phyloP scores from a whole-genome alignment of 2,797 vertebrate genomes.

The Megalops cyprinoides region DNA sequence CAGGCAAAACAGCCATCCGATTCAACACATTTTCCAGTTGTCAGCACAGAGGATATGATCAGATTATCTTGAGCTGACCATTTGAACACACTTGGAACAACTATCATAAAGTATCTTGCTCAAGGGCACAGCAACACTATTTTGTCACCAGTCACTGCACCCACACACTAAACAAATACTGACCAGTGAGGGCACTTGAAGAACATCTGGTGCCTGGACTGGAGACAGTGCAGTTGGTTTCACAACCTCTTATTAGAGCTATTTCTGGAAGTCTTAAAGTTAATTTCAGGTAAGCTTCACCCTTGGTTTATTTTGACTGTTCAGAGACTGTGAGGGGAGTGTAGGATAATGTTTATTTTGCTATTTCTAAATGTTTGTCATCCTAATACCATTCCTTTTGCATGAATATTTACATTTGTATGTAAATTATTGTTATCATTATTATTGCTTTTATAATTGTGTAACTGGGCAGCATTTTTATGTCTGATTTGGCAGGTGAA shows the following conservation, averaged over 20 bases:
- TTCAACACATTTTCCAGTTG: background rate
- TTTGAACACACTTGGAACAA: background rate
- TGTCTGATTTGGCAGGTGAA: no score
- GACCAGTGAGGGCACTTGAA: background rate
- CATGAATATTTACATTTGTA: no score
- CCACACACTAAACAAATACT: conserved; percentile 9
- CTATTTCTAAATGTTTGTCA: no score
- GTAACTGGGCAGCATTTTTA: no score
- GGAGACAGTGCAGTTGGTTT: conserved; percentile 3
- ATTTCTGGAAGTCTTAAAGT: background rate
- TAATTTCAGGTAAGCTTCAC: conserved; percentile 21
- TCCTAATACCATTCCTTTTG: no score
- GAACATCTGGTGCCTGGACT: conserved; percentile 3
- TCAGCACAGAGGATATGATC: background rate
- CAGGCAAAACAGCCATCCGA: no score
- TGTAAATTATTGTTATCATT: no score
- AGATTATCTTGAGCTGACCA: background rate
- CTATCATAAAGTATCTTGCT: background rate
- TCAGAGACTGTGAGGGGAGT: no score
- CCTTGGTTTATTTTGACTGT: background rate
- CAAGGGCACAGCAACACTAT: background rate
- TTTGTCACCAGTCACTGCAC: background rate
- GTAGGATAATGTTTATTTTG: no score
- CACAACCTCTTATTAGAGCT: conserved; percentile 23
- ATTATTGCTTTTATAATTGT: no score